Percentiles rank a stretch among this genome's conserved stretches.
phyloP scores from a whole-genome alignment of 2,888 invertebrate genomes.

The Aspidiotus destructor region DNA sequence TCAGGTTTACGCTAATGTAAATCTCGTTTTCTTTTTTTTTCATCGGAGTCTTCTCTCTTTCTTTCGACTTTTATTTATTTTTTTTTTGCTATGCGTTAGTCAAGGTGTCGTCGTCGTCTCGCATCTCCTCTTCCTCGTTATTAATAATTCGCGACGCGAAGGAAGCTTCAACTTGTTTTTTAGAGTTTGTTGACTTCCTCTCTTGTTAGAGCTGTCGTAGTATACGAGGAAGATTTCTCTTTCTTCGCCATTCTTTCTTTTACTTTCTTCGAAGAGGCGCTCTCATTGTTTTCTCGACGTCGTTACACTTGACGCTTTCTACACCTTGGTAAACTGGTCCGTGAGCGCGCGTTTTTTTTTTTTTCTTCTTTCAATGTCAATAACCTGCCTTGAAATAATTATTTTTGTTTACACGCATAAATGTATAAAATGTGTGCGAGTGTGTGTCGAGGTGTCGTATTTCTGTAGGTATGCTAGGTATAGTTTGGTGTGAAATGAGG shows the following conservation, averaged over 20 bases:
- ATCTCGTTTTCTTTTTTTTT: neutral
- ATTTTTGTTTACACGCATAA: constrained; percentile 14
- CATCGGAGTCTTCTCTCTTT: neutral
- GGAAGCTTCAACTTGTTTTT: constrained; percentile 5
- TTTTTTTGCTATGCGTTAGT: neutral
- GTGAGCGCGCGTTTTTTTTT: neutral
- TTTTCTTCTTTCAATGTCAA: constrained; percentile 28
- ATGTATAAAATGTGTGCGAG: neutral
- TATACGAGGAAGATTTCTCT: constrained; percentile 1
- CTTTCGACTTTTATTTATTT: constrained; percentile 21
- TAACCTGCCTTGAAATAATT: constrained; percentile 33
- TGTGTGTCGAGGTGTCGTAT: neutral
- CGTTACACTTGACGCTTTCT: constrained; percentile 32
- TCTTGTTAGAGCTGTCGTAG: constrained; percentile 10
- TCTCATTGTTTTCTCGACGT: constrained; percentile 29
- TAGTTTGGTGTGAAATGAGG: too few species aligned
- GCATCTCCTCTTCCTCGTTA: neutral
- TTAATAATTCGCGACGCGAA: constrained; percentile 26
- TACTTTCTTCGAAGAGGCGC: constrained; percentile 31
- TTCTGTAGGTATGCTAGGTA: too few species aligned
- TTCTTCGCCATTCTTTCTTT: constrained; percentile 21
- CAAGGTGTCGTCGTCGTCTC: neutral
- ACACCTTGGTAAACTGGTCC: constrained; percentile 29
- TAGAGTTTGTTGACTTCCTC: constrained; percentile 30
- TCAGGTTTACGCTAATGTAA: neutral